Percentiles rank a stretch among this genome's conserved stretches.
These are phyloP conservation scores for Xanthia togata DNA, from an alignment of 2,888 invertebrate species.

Conservation along the genomic window DNA sequence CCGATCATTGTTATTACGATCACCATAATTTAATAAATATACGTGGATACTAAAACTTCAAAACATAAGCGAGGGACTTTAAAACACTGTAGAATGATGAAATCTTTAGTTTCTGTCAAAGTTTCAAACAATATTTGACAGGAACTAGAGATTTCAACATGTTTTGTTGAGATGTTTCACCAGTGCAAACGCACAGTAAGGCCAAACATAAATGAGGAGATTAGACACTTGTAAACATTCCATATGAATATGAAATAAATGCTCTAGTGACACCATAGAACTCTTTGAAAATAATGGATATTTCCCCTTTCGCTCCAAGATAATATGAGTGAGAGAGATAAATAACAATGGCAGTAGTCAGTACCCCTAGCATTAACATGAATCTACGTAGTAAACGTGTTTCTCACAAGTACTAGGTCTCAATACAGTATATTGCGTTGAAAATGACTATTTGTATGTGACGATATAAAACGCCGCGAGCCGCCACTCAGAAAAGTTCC, in stretches of 20 bases:
- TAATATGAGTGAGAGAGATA: constrained; percentile 2
- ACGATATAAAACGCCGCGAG: background rate
- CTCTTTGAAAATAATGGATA: background rate
- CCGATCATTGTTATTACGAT: constrained; percentile 12
- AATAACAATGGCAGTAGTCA: background rate
- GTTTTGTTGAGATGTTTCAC: no score
- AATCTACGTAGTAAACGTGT: background rate
- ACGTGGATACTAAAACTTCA: no score
- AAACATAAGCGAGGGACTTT: no score
- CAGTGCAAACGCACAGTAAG: no score
- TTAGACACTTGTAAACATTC: constrained; percentile 1
- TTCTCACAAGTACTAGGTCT: background rate
- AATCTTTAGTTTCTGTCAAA: no score
- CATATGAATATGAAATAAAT: background rate
- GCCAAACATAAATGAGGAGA: background rate
- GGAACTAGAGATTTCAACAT: no score
- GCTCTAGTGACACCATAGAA: background rate
- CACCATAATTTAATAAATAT: background rate
- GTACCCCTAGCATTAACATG: background rate
- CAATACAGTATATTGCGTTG: background rate
- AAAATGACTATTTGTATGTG: background rate
- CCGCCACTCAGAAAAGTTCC: background rate
- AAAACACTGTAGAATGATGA: background rate
- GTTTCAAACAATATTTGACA: no score
- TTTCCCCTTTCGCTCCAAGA: background rate